phyloP scores from a whole-genome alignment of 2,113 vertebrate genomes.

The Hystrix brachyura region DNA sequence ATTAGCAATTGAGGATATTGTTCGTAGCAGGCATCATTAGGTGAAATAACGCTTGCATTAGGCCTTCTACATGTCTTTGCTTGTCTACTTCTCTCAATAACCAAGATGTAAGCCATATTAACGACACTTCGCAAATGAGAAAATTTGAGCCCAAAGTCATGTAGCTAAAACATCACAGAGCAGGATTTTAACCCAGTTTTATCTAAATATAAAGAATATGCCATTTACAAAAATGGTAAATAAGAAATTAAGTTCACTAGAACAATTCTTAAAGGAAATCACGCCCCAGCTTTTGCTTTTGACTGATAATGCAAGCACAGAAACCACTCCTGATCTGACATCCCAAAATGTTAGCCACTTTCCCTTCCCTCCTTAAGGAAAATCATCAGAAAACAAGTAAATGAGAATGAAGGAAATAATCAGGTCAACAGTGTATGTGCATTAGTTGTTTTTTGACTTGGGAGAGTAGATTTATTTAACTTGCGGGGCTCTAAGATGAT shows the following conservation, averaged over 20 bases:
- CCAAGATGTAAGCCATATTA: background rate
- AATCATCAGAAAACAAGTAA: background rate
- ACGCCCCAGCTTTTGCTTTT: background rate
- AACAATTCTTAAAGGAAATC: background rate
- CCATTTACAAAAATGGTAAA: background rate
- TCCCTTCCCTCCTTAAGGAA: background rate
- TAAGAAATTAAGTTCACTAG: background rate
- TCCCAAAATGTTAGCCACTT: background rate
- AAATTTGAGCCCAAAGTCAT: slow-evolving; percentile 10
- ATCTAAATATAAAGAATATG: background rate
- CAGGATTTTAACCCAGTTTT: background rate
- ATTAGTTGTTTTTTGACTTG: background rate
- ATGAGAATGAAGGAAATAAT: background rate
- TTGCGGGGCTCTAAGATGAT: background rate
- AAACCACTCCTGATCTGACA: background rate
- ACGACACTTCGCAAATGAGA: background rate
- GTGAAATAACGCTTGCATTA: background rate
- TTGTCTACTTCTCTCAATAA: background rate
- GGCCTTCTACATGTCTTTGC: background rate
- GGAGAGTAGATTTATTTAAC: background rate
- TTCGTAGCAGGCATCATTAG: background rate
- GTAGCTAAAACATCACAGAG: background rate
- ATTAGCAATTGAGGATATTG: background rate
- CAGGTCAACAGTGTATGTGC: background rate
- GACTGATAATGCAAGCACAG: background rate